A percentile compares a stretch with the other conserved stretches of the same genome.
These are phyloP conservation scores for Oceanites oceanicus DNA, from an alignment of 2,113 vertebrate species.

Conservation along the genomic window DNA sequence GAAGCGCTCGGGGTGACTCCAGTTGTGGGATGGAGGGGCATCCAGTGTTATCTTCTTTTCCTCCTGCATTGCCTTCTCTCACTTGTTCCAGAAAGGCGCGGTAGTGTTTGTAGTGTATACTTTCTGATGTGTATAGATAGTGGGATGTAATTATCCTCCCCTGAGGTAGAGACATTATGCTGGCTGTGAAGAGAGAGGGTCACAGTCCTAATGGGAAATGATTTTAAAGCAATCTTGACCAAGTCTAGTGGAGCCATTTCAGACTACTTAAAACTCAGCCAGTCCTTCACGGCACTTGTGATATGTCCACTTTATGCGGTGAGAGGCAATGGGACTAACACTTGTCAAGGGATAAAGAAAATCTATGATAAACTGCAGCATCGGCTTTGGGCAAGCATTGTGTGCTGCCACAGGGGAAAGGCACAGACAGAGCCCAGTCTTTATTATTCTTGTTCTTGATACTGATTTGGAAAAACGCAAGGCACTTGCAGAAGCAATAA, in stretches of 20 bases:
- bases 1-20: not conserved
- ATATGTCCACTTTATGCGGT: not conserved
- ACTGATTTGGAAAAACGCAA: not conserved
- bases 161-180: constrained; percentile 7
- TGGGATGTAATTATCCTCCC: constrained; percentile 41
- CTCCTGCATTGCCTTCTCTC: not conserved
- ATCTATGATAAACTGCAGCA: not conserved
- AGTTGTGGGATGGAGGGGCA: not conserved
- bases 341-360: constrained; percentile 20
- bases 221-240: constrained; percentile 62
- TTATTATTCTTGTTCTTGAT: not conserved
- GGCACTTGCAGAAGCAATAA: not conserved
- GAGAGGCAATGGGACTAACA: not conserved
- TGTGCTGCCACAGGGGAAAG: not conserved
- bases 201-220: constrained; percentile 46
- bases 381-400: not conserved
- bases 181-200: constrained; percentile 30
- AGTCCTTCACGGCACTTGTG: constrained; percentile 25
- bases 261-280: constrained; percentile 47
- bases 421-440: accelerated
- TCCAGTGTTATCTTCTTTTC: not conserved
- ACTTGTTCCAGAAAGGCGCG: not conserved
- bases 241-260: constrained; percentile 56
- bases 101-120: not conserved
- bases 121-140: constrained; percentile 33